Evolutionary conservation across 53 echinoderm and acorn worm genomes (phyloP).

Genomic region (Holothuria scabra): DNA sequence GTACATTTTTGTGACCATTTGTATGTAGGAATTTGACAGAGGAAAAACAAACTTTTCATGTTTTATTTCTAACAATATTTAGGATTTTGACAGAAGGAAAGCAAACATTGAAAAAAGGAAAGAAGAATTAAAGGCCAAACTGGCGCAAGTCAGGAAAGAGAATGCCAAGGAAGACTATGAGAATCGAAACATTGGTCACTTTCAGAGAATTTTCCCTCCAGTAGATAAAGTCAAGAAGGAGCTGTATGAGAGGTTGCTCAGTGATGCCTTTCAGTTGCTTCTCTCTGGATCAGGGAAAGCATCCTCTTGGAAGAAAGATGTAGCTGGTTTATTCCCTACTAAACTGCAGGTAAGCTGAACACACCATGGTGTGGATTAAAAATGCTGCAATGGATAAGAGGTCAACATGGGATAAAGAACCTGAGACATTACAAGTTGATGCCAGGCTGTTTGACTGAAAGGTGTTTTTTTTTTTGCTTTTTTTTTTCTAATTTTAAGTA

Average conservation of each 20-base stretch:
- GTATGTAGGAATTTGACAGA: constrained; percentile 72
- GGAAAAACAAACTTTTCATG: constrained; percentile 35
- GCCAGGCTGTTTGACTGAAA: too few species aligned
- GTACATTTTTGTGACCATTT: too few species aligned
- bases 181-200: constrained; percentile 93
- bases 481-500: too few species aligned
- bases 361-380: background rate
- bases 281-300: constrained; percentile 77
- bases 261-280: constrained; percentile 93
- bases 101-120: constrained; percentile 82
- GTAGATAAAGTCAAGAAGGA: constrained; percentile 75
- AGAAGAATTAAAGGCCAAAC: constrained; percentile 81
- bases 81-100: constrained; percentile 83
- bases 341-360: constrained; percentile 22
- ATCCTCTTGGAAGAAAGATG: constrained; percentile 63
- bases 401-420: too few species aligned
- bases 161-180: constrained; percentile 93
- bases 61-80: too few species aligned
- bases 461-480: too few species aligned
- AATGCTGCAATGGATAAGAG: too few species aligned
- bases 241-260: constrained; percentile 71
- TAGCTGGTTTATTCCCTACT: constrained; percentile 32
- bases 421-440: too few species aligned
- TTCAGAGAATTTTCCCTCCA: constrained; percentile 90
- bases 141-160: constrained; percentile 84